phyloP scores from a whole-genome alignment of 1,140 invertebrate species.

The Neomicropteryx cornuta region DNA sequence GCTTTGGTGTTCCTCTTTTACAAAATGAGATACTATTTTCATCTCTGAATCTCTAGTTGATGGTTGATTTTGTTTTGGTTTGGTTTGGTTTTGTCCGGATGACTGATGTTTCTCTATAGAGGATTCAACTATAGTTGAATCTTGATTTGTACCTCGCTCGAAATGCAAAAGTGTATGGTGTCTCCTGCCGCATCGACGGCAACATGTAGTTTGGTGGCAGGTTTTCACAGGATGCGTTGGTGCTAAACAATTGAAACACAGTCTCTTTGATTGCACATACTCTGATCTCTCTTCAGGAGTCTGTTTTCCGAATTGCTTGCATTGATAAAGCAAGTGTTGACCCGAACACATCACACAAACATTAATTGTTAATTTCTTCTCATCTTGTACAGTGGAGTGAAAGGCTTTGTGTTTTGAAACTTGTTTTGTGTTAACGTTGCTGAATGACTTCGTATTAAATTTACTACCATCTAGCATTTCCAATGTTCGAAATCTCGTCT shows the following conservation, averaged over 20 bases:
- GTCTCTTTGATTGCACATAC: conserved; percentile 10
- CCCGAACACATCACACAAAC: conserved; percentile 8
- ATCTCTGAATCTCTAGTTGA: neutral
- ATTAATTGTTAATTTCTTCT: no score
- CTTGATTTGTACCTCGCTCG: conserved; percentile 5
- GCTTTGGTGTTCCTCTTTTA: conserved; percentile 5
- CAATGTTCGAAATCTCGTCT: no score
- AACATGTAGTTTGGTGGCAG: conserved; percentile 6
- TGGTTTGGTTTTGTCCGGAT: no score
- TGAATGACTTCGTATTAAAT: no score
- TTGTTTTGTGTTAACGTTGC: no score
- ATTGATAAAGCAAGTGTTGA: conserved; percentile 10
- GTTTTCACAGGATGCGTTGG: conserved; percentile 7
- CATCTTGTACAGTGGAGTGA: no score
- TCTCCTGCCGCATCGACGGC: conserved; percentile 8
- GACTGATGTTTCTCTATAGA: no score
- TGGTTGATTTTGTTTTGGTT: no score
- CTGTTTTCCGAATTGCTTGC: conserved; percentile 10
- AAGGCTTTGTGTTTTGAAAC: no score
- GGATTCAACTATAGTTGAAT: no score
- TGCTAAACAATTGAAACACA: conserved; percentile 13
- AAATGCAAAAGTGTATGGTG: conserved; percentile 13
- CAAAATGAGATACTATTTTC: conserved; percentile 8
- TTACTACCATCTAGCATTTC: no score
- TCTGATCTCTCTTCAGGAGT: conserved; percentile 9